Percentiles rank a stretch among this genome's conserved stretches.
Conservation (phyloP, 2,888 invertebrate species). For the Polia nebulosa region DNA sequence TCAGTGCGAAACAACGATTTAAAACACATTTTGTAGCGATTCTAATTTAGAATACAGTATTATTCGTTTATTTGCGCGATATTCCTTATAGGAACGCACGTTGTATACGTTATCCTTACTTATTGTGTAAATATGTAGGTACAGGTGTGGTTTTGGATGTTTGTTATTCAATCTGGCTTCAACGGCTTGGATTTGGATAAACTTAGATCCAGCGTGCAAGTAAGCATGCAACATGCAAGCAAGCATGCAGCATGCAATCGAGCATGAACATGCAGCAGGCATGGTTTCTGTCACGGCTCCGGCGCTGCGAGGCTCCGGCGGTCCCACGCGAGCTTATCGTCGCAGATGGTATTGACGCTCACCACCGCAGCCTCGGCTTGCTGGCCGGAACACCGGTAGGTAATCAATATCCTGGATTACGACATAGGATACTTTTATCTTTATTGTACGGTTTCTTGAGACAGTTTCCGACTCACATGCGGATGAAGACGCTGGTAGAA, state of each 20-base stretch:
- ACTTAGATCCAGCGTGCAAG: no score
- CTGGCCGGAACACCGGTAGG: no score
- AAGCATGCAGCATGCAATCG: no score
- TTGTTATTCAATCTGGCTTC: not conserved
- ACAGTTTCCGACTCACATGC: not conserved
- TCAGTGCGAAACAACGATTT: constrained; percentile 36
- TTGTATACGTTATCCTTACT: not conserved
- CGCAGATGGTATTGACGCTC: no score
- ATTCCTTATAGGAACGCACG: not conserved
- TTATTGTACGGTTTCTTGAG: fast-evolving
- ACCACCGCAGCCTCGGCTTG: no score
- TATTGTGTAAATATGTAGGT: not conserved
- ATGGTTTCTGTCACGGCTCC: no score
- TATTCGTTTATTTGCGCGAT: not conserved
- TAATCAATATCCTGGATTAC: not conserved
- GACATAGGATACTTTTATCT: not conserved
- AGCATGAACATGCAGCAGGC: no score
- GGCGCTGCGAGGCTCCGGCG: no score
- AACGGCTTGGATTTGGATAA: not conserved
- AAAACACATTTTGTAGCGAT: constrained; percentile 19
- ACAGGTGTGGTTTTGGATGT: not conserved
- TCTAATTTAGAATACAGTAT: not conserved
- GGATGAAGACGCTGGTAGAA: no score
- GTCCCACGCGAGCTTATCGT: no score
- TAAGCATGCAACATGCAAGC: no score